phyloP scores from a whole-genome alignment of 2,888 invertebrate species.

The Cephus runcator region DNA sequence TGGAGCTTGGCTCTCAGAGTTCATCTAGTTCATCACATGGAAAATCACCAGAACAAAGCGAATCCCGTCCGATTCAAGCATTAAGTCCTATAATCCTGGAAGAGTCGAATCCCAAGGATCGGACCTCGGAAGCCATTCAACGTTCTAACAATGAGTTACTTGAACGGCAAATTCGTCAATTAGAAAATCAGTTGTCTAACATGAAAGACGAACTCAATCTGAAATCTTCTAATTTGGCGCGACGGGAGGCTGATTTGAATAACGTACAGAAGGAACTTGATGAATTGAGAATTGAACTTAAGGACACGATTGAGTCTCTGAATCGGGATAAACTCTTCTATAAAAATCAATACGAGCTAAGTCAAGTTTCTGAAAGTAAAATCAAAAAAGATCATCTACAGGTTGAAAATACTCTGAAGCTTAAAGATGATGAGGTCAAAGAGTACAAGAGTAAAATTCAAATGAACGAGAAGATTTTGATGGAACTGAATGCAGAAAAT shows the following conservation, averaged over 20 bases:
- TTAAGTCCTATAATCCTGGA: background rate
- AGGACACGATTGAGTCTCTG: constrained; percentile 69
- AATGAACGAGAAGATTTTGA: constrained; percentile 68
- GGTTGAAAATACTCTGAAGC: constrained; percentile 64
- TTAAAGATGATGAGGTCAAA: constrained; percentile 67
- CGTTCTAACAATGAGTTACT: constrained; percentile 3
- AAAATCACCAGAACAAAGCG: background rate
- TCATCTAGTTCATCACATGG: constrained; percentile 21
- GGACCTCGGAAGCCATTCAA: constrained; percentile 20
- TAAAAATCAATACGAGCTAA: constrained; percentile 69
- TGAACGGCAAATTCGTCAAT: constrained; percentile 42
- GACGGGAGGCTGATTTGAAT: constrained; percentile 71
- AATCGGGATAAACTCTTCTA: constrained; percentile 70
- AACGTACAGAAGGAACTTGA: constrained; percentile 69
- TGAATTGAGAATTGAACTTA: constrained; percentile 69
- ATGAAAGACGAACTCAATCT: constrained; percentile 72
- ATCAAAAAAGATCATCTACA: constrained; percentile 71
- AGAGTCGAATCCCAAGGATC: background rate
- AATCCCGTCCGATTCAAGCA: background rate
- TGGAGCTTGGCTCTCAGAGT: constrained; percentile 50
- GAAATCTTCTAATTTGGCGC: constrained; percentile 70
- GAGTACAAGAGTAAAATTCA: constrained; percentile 68
- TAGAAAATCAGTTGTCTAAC: constrained; percentile 74
- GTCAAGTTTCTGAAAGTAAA: constrained; percentile 68
- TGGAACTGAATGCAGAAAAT: constrained; percentile 70